These are phyloP conservation scores for Altica lythri DNA, from an alignment of 2,888 invertebrate genomes.

Conservation along the genomic window DNA sequence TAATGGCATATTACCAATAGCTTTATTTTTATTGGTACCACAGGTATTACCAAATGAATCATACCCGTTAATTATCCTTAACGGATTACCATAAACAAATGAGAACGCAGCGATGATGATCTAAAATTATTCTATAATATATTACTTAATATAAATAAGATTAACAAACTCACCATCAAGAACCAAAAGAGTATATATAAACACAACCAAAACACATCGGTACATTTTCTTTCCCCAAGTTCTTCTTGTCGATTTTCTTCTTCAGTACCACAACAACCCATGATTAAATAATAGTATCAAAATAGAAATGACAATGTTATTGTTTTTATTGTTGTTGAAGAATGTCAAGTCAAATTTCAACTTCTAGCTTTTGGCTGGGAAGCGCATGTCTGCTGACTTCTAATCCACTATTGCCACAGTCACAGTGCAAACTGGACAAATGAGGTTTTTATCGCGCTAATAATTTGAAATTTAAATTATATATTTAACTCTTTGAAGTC, in stretches of 20 bases:
- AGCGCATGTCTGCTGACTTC: too few relatives aligned
- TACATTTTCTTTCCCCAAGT: slow-evolving; percentile 71
- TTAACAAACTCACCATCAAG: slow-evolving; percentile 68
- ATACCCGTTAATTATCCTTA: slow-evolving; percentile 85
- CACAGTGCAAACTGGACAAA: too few relatives aligned
- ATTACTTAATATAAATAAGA: neutral
- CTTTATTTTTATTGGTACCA: slow-evolving; percentile 79
- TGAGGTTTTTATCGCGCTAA: too few relatives aligned
- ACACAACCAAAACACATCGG: slow-evolving; percentile 81
- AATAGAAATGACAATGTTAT: slow-evolving; percentile 7
- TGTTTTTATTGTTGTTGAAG: too few relatives aligned
- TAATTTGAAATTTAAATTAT: too few relatives aligned
- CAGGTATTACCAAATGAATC: slow-evolving; percentile 96
- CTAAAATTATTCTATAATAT: slow-evolving; percentile 58
- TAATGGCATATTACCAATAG: slow-evolving; percentile 71
- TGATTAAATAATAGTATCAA: slow-evolving; percentile 49
- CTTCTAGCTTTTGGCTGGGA: too few relatives aligned
- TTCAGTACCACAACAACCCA: slow-evolving; percentile 73
- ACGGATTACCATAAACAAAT: slow-evolving; percentile 84
- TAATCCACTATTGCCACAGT: too few relatives aligned
- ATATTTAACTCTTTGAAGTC: too few relatives aligned
- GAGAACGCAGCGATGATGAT: slow-evolving; percentile 85
- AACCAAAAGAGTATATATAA: slow-evolving; percentile 82
- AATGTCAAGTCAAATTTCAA: too few relatives aligned
- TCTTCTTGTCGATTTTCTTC: slow-evolving; percentile 57